These are phyloP conservation scores for Hyperoplus lanceolatus DNA, from an alignment of 2,797 vertebrate species.

Conservation along the genomic window DNA sequence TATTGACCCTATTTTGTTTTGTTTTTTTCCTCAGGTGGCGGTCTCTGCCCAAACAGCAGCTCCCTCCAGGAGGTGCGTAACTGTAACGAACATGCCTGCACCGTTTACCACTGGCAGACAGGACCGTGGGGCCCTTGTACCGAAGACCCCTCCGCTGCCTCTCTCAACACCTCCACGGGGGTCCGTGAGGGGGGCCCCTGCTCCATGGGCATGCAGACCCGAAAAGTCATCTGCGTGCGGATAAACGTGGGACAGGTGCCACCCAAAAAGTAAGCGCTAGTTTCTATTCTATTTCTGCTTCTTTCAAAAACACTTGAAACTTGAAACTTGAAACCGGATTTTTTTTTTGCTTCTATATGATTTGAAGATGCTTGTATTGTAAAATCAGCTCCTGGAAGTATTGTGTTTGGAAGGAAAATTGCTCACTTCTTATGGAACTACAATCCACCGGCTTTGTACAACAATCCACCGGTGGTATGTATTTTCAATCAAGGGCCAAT, in stretches of 20 bases:
- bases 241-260: conserved; percentile 99
- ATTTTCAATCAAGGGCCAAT: conserved; percentile 25
- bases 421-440: conserved; percentile 9
- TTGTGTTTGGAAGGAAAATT: conserved; percentile 31
- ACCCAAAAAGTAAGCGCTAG: conserved; percentile 93
- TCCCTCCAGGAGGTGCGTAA: conserved; percentile 92
- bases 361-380: conserved; percentile 27
- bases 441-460: conserved; percentile 18
- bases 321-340: not conserved
- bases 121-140: conserved; percentile 94
- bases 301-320: not conserved
- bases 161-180: conserved; percentile 87
- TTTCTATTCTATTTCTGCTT: not conserved
- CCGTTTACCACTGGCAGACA: conserved; percentile 98
- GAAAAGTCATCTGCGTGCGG: conserved; percentile 97
- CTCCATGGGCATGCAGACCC: conserved; percentile 94
- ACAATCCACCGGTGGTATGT: conserved; percentile 10
- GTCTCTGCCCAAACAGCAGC: conserved; percentile 92
- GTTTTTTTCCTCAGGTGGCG: conserved; percentile 84
- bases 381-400: conserved; percentile 41
- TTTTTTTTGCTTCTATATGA: conserved; percentile 16
- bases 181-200: conserved; percentile 86
- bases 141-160: conserved; percentile 90
- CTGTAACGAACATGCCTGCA: conserved; percentile 97
- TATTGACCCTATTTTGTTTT: not conserved